phyloP scores from a whole-genome alignment of 53 echinoderm and acorn worm genomes.

The Echinometra lucunter region DNA sequence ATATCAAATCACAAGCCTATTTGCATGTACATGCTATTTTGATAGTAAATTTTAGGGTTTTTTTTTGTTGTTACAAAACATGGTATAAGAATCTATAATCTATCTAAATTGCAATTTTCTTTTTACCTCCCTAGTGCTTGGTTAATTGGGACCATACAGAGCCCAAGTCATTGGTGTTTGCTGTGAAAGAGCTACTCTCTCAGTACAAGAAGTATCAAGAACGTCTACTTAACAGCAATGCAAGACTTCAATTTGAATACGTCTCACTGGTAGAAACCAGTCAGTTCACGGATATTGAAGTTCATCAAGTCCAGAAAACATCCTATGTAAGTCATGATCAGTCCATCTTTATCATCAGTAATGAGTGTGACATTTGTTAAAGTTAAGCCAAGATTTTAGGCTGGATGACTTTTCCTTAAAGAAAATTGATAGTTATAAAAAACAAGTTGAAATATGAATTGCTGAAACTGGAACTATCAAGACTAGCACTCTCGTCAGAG shows the following conservation, averaged over 20 bases:
- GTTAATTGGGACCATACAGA: slow-evolving; percentile 89
- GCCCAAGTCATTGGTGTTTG: slow-evolving; percentile 76
- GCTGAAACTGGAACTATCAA: background rate
- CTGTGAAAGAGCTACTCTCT: slow-evolving; percentile 80
- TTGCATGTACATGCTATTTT: background rate
- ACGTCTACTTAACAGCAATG: slow-evolving; percentile 67
- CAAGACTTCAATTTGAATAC: slow-evolving; percentile 89
- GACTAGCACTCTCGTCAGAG: background rate
- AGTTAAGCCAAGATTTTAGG: background rate
- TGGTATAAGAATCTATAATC: background rate
- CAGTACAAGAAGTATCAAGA: slow-evolving; percentile 90
- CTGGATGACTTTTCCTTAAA: background rate
- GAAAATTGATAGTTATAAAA: no score
- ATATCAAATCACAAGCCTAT: background rate
- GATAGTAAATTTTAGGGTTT: no score
- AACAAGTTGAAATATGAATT: background rate
- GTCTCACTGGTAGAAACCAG: slow-evolving; percentile 81
- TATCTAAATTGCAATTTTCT: background rate
- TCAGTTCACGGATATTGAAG: slow-evolving; percentile 87
- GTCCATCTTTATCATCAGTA: background rate
- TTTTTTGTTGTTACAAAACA: no score
- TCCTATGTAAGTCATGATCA: slow-evolving; percentile 66
- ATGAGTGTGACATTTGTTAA: background rate
- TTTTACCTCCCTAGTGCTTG: slow-evolving; percentile 75
- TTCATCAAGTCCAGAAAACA: slow-evolving; percentile 74